Evolutionary conservation across 1,140 invertebrate species (phyloP).

Genomic region (Drosophila repleta): DNA sequence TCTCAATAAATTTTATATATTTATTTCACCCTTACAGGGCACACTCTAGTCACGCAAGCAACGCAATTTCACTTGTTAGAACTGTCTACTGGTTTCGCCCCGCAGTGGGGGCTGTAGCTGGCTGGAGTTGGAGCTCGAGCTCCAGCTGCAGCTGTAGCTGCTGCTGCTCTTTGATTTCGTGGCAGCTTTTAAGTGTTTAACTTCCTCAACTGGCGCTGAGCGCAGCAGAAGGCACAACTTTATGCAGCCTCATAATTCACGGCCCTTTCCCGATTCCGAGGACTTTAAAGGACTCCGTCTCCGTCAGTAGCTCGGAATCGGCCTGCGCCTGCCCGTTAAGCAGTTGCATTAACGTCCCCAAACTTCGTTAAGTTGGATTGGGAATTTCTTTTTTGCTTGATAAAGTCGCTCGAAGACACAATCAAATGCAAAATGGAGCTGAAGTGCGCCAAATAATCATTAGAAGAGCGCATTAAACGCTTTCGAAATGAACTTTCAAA

Average conservation of each 20-base stretch:
- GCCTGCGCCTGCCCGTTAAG: slow-evolving; percentile 22
- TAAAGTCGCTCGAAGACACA: slow-evolving; percentile 21
- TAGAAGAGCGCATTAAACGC: slow-evolving; percentile 14
- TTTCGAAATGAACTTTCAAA: slow-evolving; percentile 25
- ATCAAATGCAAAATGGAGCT: slow-evolving; percentile 13
- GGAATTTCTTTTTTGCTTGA: neutral
- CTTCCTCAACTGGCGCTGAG: slow-evolving; percentile 31
- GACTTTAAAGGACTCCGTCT: neutral
- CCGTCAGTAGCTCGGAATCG: neutral
- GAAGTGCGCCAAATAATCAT: slow-evolving; percentile 11
- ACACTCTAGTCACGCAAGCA: neutral
- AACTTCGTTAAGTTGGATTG: slow-evolving; percentile 26
- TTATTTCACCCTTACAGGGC: neutral
- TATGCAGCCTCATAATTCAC: slow-evolving; percentile 66
- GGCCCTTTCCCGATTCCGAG: slow-evolving; percentile 22
- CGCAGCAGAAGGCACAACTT: slow-evolving; percentile 12
- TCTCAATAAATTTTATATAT: too few relatives aligned
- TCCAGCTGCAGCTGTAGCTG: neutral
- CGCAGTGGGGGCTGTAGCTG: neutral
- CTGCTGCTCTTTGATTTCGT: slow-evolving; percentile 66
- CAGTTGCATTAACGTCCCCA: slow-evolving; percentile 43
- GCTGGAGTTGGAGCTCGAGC: too few relatives aligned
- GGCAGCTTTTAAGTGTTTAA: slow-evolving; percentile 70
- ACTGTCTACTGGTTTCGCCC: neutral
- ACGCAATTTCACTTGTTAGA: neutral